Conservation (phyloP, 2,113 vertebrate species). For the Nestor notabilis region DNA sequence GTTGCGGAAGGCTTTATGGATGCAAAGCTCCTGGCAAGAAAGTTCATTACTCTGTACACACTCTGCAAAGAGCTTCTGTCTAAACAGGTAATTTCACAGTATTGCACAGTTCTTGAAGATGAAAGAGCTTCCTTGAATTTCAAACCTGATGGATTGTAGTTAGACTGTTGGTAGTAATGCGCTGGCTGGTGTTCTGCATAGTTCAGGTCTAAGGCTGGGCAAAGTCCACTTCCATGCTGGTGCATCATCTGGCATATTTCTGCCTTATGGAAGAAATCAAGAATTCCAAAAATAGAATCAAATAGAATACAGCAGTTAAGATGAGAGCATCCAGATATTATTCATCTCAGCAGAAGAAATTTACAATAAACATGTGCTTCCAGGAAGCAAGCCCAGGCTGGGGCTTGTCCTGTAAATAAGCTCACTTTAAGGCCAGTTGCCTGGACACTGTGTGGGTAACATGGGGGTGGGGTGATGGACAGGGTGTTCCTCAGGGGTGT, state of each 20-base stretch:
- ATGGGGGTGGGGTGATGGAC: rapidly evolving
- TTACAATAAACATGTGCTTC: not conserved
- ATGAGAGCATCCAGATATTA: not conserved
- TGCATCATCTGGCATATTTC: not conserved
- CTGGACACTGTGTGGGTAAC: not conserved
- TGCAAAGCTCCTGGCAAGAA: conserved; percentile 76
- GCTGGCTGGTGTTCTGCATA: not conserved
- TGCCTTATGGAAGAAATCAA: not conserved
- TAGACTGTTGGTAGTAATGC: not conserved
- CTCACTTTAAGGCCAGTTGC: not conserved
- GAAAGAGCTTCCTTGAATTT: not conserved
- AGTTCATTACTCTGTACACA: conserved; percentile 78
- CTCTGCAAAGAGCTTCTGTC: conserved; percentile 80
- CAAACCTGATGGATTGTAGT: not conserved
- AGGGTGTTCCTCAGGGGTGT: not conserved
- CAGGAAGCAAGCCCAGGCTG: not conserved
- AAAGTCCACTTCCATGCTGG: not conserved
- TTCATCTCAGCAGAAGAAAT: not conserved
- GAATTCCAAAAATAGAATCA: not conserved
- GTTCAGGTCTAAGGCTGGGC: not conserved
- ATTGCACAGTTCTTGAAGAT: not conserved
- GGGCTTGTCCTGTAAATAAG: not conserved
- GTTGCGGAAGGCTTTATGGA: conserved; percentile 80
- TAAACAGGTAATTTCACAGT: conserved; percentile 67
- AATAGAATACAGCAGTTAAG: not conserved